A percentile compares a stretch with the other conserved stretches of the same genome.
These are phyloP conservation scores for Pseudorhiza aurosa DNA, from an alignment of 30 jellyfish, hydroid and myxozoan species.

Conservation along the genomic window DNA sequence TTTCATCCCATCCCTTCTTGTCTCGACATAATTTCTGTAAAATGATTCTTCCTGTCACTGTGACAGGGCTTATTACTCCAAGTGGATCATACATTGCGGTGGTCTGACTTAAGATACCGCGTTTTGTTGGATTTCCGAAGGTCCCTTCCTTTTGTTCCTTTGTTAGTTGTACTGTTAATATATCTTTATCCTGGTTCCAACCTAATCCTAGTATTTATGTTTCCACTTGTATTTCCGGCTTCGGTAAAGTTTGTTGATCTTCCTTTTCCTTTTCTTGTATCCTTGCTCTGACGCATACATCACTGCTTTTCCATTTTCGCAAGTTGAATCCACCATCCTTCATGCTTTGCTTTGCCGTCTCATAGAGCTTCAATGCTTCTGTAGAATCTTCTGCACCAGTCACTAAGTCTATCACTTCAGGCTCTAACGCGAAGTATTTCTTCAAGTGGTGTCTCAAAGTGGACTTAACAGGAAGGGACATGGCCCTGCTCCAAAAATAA, in stretches of 20 bases:
- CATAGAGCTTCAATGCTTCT: background rate
- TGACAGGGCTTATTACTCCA: conserved; percentile 32
- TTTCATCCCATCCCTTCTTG: conserved; percentile 37
- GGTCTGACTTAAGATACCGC: background rate
- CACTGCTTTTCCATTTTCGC: conserved; percentile 36
- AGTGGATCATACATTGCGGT: conserved; percentile 21
- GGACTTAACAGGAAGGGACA: conserved; percentile 31
- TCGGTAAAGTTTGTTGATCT: background rate
- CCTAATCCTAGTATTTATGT: background rate
- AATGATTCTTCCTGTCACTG: conserved; percentile 7
- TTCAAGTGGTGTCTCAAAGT: conserved; percentile 22
- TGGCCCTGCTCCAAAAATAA: conserved; percentile 57
- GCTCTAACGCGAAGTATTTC: background rate
- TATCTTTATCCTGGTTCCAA: background rate
- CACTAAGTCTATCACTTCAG: conserved; percentile 39
- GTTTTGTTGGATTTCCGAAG: background rate
- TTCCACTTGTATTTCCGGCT: background rate
- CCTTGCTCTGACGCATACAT: background rate
- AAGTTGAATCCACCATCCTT: conserved; percentile 24
- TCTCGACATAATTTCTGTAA: conserved; percentile 24
- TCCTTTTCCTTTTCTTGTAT: background rate
- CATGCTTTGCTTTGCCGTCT: background rate
- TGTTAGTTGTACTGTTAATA: background rate
- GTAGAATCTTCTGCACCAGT: conserved; percentile 17
- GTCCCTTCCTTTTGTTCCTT: background rate